Base-by-base conservation (phyloP, 2,888 invertebrate genomes). In the Psococerastis gibbosa region DNA sequence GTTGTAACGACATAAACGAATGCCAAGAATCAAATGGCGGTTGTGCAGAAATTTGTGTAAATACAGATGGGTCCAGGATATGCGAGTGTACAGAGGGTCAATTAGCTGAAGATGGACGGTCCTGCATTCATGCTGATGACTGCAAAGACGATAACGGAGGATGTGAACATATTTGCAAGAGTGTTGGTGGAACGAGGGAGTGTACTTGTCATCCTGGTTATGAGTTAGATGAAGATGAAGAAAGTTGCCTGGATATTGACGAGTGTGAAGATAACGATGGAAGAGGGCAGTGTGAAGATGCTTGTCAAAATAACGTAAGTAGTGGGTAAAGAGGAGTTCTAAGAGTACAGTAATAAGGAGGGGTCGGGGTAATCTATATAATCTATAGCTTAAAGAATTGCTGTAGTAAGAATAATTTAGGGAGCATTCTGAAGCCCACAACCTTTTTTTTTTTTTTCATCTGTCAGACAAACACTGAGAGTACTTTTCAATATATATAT, bases 281-380 rank as follows among this genome's bases (percentile, higher is more conserved):
- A 27, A 66, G 62, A 51, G 74, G 73, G 11, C 71, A 72, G 11
- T 75, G 75, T 54, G 70, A 74, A 56, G 71, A 71, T 52, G 63
- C 60, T 33, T 75, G 74, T 55, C 57, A 57, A 47, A 75, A 75
- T 56, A 64, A 63, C 31, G 27, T 41, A 22, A n/a, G n/a, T 44
- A 16, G 15, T 20, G 35, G 16, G 15, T 20, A 11, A 33, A 33
- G 33, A 5, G 3, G 17, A 6, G 15, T 33, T 5, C 17, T 9
- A 16, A 33, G 33, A n/a, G n/a, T n/a, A n/a, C n/a, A n/a, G n/a
- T n/a, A n/a, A n/a, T n/a, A n/a, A n/a, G n/a, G n/a, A n/a, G n/a
- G n/a, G n/a, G n/a, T n/a, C n/a, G n/a, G n/a, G n/a, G n/a, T n/a
- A n/a, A n/a, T n/a, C n/a, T n/a, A n/a, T n/a, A n/a, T n/a, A n/a